Conservation (phyloP, 2,113 vertebrate genomes). For the Anoplopoma fimbria region DNA sequence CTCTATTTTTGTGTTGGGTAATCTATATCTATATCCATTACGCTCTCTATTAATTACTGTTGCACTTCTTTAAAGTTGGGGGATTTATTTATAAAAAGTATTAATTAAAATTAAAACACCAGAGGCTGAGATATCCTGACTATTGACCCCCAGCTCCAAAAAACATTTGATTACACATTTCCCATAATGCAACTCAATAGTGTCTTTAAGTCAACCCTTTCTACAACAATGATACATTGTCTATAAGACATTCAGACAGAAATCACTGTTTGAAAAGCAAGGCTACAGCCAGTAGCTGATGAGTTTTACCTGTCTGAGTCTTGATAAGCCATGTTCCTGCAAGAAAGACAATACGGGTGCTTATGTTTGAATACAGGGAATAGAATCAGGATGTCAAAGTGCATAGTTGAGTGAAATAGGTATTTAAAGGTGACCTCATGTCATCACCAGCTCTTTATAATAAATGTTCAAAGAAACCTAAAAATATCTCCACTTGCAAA, state of each 20-base stretch:
- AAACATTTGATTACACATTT: neutral
- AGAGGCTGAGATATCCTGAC: neutral
- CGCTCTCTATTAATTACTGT: neutral
- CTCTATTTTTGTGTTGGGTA: neutral
- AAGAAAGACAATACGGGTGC: conserved; percentile 18
- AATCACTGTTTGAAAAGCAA: neutral
- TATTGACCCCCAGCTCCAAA: neutral
- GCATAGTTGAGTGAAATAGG: neutral
- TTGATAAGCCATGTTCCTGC: conserved; percentile 49
- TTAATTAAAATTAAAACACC: neutral
- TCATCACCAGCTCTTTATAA: neutral
- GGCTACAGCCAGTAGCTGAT: neutral
- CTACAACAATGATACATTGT: neutral
- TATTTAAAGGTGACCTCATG: neutral
- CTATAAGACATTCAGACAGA: neutral
- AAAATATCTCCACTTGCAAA: neutral
- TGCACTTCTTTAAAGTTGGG: neutral
- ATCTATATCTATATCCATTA: neutral
- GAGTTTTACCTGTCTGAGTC: conserved; percentile 63
- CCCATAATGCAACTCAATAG: too few relatives aligned
- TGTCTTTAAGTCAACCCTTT: neutral
- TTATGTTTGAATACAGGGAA: neutral
- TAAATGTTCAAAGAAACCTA: neutral
- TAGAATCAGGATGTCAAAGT: too few relatives aligned
- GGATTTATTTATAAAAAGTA: neutral